A percentile compares a stretch with the other conserved stretches of the same genome.
Conservation (phyloP, 1,140 invertebrate genomes). For the Melitaea cinxia region DNA sequence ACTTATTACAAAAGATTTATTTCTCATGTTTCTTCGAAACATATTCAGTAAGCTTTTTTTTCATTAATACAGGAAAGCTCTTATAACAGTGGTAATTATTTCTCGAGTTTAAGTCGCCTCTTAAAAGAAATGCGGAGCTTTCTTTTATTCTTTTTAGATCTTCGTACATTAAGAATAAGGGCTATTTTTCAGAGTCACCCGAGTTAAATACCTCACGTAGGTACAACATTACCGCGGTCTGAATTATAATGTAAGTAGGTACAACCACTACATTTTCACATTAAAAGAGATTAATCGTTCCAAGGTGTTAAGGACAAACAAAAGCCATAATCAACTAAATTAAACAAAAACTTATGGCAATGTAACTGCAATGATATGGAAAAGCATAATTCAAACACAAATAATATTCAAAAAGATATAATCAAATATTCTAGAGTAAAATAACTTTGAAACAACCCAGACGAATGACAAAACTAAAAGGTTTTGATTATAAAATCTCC, state of each 20-base stretch:
- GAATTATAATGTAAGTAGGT: slow-evolving; percentile 1
- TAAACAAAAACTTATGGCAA: neutral
- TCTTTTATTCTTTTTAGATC: neutral
- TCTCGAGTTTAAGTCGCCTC: slow-evolving; percentile 1
- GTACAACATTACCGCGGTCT: neutral
- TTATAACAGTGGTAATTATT: slow-evolving; percentile 15
- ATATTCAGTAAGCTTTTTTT: neutral
- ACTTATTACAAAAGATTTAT: neutral
- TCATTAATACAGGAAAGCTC: slow-evolving; percentile 5
- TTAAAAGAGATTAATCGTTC: neutral
- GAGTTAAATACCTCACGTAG: neutral
- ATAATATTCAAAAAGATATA: too few relatives aligned
- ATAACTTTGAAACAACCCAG: neutral
- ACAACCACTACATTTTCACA: slow-evolving; percentile 22
- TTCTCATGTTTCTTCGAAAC: neutral
- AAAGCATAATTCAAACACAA: too few relatives aligned
- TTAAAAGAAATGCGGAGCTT: neutral
- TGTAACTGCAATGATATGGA: neutral
- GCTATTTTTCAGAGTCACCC: neutral
- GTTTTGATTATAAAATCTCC: neutral
- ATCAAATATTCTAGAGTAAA: neutral
- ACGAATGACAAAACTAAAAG: neutral
- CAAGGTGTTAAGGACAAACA: neutral
- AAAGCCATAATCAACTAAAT: neutral
- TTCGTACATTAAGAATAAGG: neutral